phyloP scores from a whole-genome alignment of 2,113 vertebrate species.

The Notechis scutatus region DNA sequence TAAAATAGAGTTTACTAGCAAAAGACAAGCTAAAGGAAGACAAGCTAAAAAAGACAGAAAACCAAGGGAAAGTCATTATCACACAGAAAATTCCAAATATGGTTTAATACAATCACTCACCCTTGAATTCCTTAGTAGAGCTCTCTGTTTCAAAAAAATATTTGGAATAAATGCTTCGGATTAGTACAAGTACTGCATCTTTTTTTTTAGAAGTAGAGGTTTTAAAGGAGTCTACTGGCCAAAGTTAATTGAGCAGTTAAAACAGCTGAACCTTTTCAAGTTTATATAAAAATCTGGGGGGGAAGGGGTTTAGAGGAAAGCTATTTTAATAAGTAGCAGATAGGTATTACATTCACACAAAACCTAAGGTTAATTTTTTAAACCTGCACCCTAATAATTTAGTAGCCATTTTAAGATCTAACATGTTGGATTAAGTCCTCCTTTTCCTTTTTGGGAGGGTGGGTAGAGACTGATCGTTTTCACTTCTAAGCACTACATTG shows the following conservation, averaged over 20 bases:
- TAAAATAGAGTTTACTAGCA: background rate
- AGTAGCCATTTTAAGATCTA: background rate
- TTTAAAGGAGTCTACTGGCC: too few species aligned
- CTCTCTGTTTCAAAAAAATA: too few species aligned
- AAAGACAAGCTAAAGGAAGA: too few species aligned
- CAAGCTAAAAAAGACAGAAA: too few species aligned
- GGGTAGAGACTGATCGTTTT: background rate
- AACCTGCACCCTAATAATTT: background rate
- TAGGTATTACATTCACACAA: background rate
- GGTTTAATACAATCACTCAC: too few species aligned
- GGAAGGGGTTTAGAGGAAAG: background rate
- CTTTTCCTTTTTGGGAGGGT: background rate
- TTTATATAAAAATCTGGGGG: background rate
- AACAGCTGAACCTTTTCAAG: background rate
- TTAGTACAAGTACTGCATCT: too few species aligned
- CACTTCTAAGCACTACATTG: background rate
- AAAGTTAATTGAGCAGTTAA: background rate
- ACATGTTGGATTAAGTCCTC: background rate
- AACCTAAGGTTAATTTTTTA: background rate
- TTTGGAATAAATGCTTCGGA: too few species aligned
- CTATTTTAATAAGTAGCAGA: background rate
- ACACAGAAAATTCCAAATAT: too few species aligned
- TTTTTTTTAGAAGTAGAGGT: too few species aligned
- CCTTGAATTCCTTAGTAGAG: too few species aligned
- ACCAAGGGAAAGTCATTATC: too few species aligned